phyloP scores from a whole-genome alignment of 2,797 vertebrate genomes.

The Sebastolobus altivelis region DNA sequence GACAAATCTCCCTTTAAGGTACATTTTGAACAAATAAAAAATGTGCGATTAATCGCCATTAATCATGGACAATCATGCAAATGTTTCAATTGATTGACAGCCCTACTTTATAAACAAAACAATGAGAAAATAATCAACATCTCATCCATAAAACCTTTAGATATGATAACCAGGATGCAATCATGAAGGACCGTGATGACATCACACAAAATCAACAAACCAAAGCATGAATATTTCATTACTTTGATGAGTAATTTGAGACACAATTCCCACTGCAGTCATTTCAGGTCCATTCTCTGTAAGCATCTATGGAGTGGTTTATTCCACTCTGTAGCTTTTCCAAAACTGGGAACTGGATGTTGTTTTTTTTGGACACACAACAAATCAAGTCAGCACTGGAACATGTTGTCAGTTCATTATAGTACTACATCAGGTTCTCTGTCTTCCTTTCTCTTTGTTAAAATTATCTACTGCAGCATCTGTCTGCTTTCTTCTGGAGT shows the following conservation, averaged over 20 bases:
- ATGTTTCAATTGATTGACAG: background rate
- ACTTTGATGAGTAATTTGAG: slow-evolving; percentile 14
- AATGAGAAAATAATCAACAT: slow-evolving; percentile 1
- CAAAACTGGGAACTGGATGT: slow-evolving; percentile 1
- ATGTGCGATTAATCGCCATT: too few relatives aligned
- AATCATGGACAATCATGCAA: too few relatives aligned
- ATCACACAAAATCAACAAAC: slow-evolving; percentile 4
- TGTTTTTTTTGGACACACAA: background rate
- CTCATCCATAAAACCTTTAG: background rate
- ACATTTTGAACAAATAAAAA: too few relatives aligned
- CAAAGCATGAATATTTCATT: slow-evolving; percentile 10
- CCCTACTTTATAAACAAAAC: background rate
- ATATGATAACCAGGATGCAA: background rate
- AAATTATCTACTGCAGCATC: slow-evolving; percentile 9
- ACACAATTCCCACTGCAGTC: slow-evolving; percentile 13
- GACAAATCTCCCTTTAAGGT: too few relatives aligned
- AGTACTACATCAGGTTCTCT: background rate
- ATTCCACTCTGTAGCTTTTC: background rate
- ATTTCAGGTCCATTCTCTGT: slow-evolving; percentile 8
- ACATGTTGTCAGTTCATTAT: slow-evolving; percentile 11
- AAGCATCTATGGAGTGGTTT: background rate
- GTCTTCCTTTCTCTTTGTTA: background rate
- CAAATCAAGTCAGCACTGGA: background rate
- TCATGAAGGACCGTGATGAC: background rate
- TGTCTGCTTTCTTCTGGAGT: background rate